These are phyloP conservation scores for Microctonus brassicae DNA, from an alignment of 2,888 invertebrate genomes.

Conservation along the genomic window DNA sequence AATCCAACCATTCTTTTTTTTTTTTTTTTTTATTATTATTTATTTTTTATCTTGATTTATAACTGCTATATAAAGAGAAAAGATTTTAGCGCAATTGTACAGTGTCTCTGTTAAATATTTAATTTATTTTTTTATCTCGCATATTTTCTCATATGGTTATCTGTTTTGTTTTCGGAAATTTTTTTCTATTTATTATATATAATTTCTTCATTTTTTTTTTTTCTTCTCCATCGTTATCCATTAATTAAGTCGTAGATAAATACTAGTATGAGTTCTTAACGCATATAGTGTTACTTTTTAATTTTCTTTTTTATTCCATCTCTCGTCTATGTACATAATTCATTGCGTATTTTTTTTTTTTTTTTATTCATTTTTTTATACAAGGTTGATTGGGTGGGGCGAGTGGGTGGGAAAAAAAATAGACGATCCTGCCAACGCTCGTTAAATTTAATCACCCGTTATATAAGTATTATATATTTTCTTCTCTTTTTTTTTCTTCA, in stretches of 20 bases:
- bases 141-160: neutral
- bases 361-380: conserved; percentile 44
- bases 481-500: conserved; percentile 40
- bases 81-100: conserved; percentile 28
- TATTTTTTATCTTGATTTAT: conserved; percentile 14
- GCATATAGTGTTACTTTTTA: conserved; percentile 46
- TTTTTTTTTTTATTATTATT: conserved; percentile 19
- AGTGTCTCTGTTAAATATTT: conserved; percentile 25
- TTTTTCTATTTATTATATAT: conserved; percentile 1
- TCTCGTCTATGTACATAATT: conserved; percentile 42
- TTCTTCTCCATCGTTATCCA: conserved; percentile 36
- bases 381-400: conserved; percentile 39
- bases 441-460: conserved; percentile 55
- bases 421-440: conserved; percentile 56
- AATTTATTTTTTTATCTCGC: conserved; percentile 5
- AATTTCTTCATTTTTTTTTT: conserved; percentile 11
- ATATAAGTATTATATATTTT: conserved; percentile 50
- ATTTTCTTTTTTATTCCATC: conserved; percentile 19
- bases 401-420: conserved; percentile 45
- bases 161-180: neutral
- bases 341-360: conserved; percentile 31
- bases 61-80: conserved; percentile 29
- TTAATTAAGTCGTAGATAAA: conserved; percentile 54
- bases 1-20: neutral
- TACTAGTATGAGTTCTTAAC: conserved; percentile 54